Evolutionary conservation across 2,888 invertebrate genomes (phyloP), one percentile per base, ranked within the genome.

Genomic region (Apomyelois bistriatella): DNA sequence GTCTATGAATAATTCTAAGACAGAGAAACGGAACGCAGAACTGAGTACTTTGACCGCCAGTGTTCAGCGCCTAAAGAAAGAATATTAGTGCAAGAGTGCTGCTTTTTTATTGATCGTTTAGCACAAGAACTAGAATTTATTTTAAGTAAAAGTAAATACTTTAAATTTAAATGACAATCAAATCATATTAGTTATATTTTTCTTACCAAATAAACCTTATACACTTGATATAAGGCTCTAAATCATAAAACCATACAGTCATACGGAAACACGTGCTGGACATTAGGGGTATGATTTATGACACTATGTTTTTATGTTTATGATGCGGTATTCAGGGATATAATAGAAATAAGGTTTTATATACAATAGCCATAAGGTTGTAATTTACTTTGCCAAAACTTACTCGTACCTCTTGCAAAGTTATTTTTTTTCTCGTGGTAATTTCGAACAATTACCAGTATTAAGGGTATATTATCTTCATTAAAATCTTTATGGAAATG

Each of bases 231-330:
- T 13, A 43, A 30, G 13, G 30, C n/a, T 13, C 13, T 3, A 30
- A 43, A 43, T 43, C 13, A n/a, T 9, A 30, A 1, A 30, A 30
- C 13, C 30, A 12, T 30, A 43, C 13, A 1, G 13, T 30, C 13
- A 13, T 30, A 12, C 30, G 13, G 13, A 12, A 30, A 30, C 43
- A 43, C 43, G 43, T 43, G 30, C 13, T 12, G 12, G 12, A 43
- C 32, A 46, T 46, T 32, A 46, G n/a, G 16, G 16, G 9, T 43
- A 10, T 46, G 32, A 46, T 46, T 46, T 46, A 46, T 46, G 46
- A 10, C 5, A 46, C 15, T 32, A 46, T 32, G 46, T 32, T 46
- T 46, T 46, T 46, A 41, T 41, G 46, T 32, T 46, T 46, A 46
- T 46, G 9, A 32, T 32, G 15, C 13, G 8, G 7, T 2, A 43